Conservation (phyloP, 1,140 invertebrate species). For the Drosophila elegans region DNA sequence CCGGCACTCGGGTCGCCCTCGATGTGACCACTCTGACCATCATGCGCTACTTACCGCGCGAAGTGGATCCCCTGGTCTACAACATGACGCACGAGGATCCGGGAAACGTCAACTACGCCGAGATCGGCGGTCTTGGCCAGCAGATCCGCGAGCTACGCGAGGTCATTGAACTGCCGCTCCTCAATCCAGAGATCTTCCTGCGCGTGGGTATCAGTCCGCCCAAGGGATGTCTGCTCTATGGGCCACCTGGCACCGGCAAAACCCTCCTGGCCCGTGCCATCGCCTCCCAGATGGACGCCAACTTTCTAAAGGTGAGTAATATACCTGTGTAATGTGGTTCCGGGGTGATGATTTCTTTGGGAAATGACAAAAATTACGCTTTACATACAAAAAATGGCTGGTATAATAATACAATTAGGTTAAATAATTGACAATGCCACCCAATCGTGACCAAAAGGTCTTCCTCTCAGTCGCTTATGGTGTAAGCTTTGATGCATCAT, state of each 20-base stretch:
- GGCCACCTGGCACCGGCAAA: conserved; percentile 99
- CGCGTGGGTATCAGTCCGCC: conserved; percentile 99
- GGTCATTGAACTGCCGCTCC: conserved; percentile 66
- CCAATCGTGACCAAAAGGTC: too few relatives aligned
- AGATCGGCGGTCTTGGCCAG: conserved; percentile 64
- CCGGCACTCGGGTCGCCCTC: conserved; percentile 62
- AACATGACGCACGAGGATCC: conserved; percentile 72
- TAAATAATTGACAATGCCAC: too few relatives aligned
- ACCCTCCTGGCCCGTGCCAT: conserved; percentile 97
- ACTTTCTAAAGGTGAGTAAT: conserved; percentile 92
- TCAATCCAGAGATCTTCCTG: conserved; percentile 96
- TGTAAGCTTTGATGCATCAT: too few relatives aligned
- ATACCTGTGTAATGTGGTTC: too few relatives aligned
- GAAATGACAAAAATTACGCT: too few relatives aligned
- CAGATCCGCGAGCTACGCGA: conserved; percentile 71
- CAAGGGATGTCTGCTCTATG: conserved; percentile 99
- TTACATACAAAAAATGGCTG: too few relatives aligned
- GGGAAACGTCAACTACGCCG: conserved; percentile 63
- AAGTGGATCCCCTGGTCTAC: conserved; percentile 71
- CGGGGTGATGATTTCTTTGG: too few relatives aligned
- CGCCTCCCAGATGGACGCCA: conserved; percentile 98
- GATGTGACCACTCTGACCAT: conserved; percentile 70
- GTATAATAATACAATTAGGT: too few relatives aligned
- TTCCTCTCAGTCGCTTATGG: too few relatives aligned
- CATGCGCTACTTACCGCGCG: conserved; percentile 66